Conservation (phyloP, 2,113 vertebrate species). For the Emydura subglobosa region DNA sequence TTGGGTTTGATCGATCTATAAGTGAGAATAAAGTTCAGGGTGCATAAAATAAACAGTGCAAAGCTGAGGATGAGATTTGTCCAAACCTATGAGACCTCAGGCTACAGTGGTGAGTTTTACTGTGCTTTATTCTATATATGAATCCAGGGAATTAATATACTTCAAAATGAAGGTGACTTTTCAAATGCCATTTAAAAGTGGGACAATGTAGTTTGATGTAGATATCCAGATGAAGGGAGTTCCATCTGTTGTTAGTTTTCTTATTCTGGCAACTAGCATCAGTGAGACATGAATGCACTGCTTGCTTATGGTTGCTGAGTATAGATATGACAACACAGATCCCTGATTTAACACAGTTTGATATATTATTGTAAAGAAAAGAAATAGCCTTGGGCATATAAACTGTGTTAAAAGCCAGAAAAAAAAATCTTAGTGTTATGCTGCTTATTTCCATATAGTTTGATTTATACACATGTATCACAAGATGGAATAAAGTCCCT, state of each 20-base stretch:
- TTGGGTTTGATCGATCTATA: not conserved
- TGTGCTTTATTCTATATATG: not conserved
- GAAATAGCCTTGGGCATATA: not conserved
- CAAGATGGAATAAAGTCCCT: not conserved
- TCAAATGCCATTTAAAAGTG: not conserved
- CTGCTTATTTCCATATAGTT: not conserved
- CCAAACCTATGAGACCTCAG: not conserved
- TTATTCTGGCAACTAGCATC: not conserved
- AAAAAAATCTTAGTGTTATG: not conserved
- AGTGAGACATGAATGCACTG: not conserved
- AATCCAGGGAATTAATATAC: not conserved
- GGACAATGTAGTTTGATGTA: not conserved
- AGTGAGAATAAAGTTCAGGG: not conserved
- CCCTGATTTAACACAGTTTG: not conserved
- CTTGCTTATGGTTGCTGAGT: not conserved
- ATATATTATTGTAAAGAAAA: not conserved
- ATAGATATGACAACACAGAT: not conserved
- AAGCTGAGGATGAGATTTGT: not conserved
- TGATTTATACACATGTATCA: not conserved
- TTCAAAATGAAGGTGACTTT: not conserved
- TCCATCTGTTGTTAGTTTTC: fast-evolving
- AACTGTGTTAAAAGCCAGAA: not conserved
- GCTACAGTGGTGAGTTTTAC: not conserved
- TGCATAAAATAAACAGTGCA: not conserved
- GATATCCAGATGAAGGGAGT: not conserved